Evolutionary conservation across 2,888 invertebrate genomes (phyloP).

Genomic region (Acrocyrtus sp.): DNA sequence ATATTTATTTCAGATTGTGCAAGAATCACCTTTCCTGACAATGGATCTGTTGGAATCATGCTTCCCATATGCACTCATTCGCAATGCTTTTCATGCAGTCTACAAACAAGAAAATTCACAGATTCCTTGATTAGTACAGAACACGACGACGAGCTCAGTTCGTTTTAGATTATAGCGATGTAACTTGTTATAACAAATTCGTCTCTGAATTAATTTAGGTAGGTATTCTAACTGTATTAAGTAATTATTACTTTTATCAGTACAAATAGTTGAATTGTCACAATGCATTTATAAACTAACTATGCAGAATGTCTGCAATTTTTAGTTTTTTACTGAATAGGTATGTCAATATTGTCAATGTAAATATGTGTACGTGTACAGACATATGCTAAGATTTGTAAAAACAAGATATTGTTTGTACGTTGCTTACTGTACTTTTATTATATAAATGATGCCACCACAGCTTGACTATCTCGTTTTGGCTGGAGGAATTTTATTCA

Average conservation of each 20-base stretch:
- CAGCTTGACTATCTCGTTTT: not conserved
- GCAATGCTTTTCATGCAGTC: slow-evolving; percentile 97
- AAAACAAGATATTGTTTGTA: no score
- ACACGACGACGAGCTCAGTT: slow-evolving; percentile 23
- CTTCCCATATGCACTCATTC: slow-evolving; percentile 97
- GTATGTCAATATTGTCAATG: no score
- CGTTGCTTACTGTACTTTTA: no score
- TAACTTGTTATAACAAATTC: no score
- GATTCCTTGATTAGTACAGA: slow-evolving; percentile 52
- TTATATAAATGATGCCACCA: no score
- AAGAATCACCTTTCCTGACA: slow-evolving; percentile 97
- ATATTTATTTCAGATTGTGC: slow-evolving; percentile 84
- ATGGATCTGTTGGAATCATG: slow-evolving; percentile 99
- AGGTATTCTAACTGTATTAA: not conserved
- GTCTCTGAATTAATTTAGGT: not conserved
- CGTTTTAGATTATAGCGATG: slow-evolving; percentile 41
- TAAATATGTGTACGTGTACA: not conserved
- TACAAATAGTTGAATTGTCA: slow-evolving; percentile 46
- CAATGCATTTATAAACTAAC: not conserved
- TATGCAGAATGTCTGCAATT: slow-evolving; percentile 5
- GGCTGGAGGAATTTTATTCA: slow-evolving; percentile 4
- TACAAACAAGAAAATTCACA: slow-evolving; percentile 79
- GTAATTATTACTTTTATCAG: slow-evolving; percentile 14
- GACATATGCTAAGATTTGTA: not conserved
- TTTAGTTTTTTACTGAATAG: slow-evolving; percentile 13